phyloP scores from a whole-genome alignment of 2,888 invertebrate genomes.

The Sacculina carcini region DNA sequence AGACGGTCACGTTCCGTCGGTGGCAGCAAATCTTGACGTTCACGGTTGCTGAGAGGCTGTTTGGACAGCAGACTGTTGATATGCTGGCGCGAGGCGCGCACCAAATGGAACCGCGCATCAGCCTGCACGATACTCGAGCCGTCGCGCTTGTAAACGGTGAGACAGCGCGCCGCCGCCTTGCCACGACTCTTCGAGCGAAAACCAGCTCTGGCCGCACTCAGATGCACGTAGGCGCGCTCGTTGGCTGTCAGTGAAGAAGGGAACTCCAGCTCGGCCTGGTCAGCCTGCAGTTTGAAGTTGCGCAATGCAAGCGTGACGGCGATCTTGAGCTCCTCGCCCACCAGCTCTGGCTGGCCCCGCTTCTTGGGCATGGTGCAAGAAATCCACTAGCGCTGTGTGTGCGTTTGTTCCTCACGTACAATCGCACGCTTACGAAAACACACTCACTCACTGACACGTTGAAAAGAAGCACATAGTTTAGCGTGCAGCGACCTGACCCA shows the following conservation, averaged over 20 bases:
- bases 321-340: slow-evolving; percentile 13
- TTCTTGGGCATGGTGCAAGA: neutral
- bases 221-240: slow-evolving; percentile 54
- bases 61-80: slow-evolving; percentile 33
- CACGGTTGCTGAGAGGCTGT: slow-evolving; percentile 38
- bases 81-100: slow-evolving; percentile 33
- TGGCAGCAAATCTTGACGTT: slow-evolving; percentile 39
- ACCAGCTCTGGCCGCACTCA: slow-evolving; percentile 36
- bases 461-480: neutral
- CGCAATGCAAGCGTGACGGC: slow-evolving; percentile 12
- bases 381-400: too few species aligned
- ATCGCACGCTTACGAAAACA: too few species aligned
- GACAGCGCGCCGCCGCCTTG: slow-evolving; percentile 34
- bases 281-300: slow-evolving; percentile 11
- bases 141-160: slow-evolving; percentile 41
- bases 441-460: neutral
- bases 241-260: slow-evolving; percentile 45
- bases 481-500: too few species aligned
- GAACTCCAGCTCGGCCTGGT: slow-evolving; percentile 25
- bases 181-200: slow-evolving; percentile 56
- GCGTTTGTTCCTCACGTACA: too few species aligned
- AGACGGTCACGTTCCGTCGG: slow-evolving; percentile 36
- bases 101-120: slow-evolving; percentile 35
- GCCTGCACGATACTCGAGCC: slow-evolving; percentile 38
- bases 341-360: neutral